Conservation (phyloP, 1,140 invertebrate genomes). For the Calephelis nemesis region DNA sequence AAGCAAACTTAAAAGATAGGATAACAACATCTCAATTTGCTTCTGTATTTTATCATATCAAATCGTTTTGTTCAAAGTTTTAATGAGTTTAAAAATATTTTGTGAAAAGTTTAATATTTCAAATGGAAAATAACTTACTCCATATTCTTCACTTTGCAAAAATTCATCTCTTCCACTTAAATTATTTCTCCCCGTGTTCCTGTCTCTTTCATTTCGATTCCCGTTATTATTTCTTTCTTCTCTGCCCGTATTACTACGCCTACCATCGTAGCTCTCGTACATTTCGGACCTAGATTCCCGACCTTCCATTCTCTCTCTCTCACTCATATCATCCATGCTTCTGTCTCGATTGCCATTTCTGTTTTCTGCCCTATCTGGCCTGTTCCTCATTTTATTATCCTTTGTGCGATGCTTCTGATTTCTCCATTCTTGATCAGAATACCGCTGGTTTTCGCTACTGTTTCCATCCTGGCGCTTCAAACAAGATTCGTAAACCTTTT, state of each 20-base stretch:
- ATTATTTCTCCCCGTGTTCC: slow-evolving; percentile 30
- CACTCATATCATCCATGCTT: slow-evolving; percentile 30
- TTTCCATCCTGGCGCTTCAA: slow-evolving; percentile 50
- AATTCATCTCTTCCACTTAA: slow-evolving; percentile 45
- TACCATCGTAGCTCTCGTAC: slow-evolving; percentile 18
- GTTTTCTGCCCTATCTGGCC: slow-evolving; percentile 29
- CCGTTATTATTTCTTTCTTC: slow-evolving; percentile 34
- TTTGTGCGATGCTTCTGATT: slow-evolving; percentile 25
- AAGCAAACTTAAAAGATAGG: too few species aligned
- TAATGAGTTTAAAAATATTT: slow-evolving; percentile 18
- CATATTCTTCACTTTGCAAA: slow-evolving; percentile 50
- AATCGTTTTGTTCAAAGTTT: too few species aligned
- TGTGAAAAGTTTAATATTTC: slow-evolving; percentile 13
- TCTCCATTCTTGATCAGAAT: slow-evolving; percentile 46
- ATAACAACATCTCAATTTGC: too few species aligned
- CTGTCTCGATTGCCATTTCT: slow-evolving; percentile 39
- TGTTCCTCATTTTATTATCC: slow-evolving; percentile 15
- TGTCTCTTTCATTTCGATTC: slow-evolving; percentile 35
- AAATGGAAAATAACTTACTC: slow-evolving; percentile 40
- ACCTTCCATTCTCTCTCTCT: slow-evolving; percentile 36
- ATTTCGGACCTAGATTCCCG: slow-evolving; percentile 25
- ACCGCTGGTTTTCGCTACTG: slow-evolving; percentile 32
- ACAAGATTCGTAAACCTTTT: slow-evolving; percentile 55
- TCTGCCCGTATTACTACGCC: slow-evolving; percentile 11
- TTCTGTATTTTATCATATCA: too few species aligned